phyloP scores from a whole-genome alignment of 2,888 invertebrate species.

The Drosophila leonis region DNA sequence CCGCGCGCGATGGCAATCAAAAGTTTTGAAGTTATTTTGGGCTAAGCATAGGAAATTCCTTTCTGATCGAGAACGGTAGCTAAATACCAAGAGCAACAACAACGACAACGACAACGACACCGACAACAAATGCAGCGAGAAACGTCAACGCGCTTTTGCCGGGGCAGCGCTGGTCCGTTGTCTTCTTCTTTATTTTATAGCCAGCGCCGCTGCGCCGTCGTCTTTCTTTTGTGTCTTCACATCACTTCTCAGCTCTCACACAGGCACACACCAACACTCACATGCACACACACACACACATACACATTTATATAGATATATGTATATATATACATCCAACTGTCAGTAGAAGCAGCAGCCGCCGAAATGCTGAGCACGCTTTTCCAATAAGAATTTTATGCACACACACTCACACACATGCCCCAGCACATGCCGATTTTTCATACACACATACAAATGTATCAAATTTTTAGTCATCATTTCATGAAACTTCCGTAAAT shows the following conservation, averaged over 20 bases:
- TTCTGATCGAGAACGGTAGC: conserved; percentile 42
- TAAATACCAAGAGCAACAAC: conserved; percentile 51
- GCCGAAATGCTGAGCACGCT: conserved; percentile 79
- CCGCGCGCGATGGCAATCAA: conserved; percentile 56
- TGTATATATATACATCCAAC: conserved; percentile 43
- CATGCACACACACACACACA: conserved; percentile 17
- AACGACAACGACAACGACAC: conserved; percentile 34
- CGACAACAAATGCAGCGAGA: conserved; percentile 61
- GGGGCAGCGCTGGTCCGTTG: conserved; percentile 55
- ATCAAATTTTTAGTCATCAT: conserved; percentile 63
- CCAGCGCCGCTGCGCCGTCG: conserved; percentile 58
- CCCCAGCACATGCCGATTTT: conserved; percentile 72
- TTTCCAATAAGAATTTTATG: conserved; percentile 76
- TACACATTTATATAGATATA: conserved; percentile 19
- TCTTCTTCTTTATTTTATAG: conserved; percentile 68
- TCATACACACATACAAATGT: conserved; percentile 52
- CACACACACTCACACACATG: conserved; percentile 43
- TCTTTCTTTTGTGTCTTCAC: conserved; percentile 73
- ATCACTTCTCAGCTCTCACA: conserved; percentile 63
- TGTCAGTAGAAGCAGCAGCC: conserved; percentile 40
- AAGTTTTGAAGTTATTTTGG: conserved; percentile 79
- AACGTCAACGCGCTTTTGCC: conserved; percentile 61
- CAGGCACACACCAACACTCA: conserved; percentile 31
- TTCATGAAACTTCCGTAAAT: conserved; percentile 28
- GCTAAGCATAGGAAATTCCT: conserved; percentile 59